Percentiles rank a stretch among this genome's conserved stretches.
These are phyloP conservation scores for Empidonax alnorum DNA, from an alignment of 2,113 vertebrate genomes.

Conservation along the genomic window DNA sequence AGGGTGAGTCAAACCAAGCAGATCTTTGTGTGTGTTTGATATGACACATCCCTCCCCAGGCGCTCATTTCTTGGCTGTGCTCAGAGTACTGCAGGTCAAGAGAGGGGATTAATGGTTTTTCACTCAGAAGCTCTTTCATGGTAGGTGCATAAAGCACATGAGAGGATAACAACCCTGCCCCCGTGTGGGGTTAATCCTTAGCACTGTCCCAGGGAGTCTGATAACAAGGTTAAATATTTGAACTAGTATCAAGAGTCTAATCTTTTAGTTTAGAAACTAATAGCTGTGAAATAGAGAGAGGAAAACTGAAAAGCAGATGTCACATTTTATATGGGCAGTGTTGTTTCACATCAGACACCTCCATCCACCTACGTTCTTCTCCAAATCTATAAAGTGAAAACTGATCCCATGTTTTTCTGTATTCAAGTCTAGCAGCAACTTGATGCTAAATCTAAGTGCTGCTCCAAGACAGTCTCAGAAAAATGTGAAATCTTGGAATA, in stretches of 20 bases:
- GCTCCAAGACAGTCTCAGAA: neutral
- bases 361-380: neutral
- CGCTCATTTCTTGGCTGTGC: neutral
- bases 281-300: neutral
- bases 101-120: neutral
- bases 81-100: neutral
- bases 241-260: neutral
- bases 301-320: neutral
- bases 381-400: neutral
- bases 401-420: neutral
- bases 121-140: neutral
- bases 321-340: neutral
- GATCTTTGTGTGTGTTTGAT: neutral
- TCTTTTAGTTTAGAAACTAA: neutral
- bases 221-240: neutral
- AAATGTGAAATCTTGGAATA: neutral
- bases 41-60: neutral
- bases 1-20: neutral
- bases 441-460: neutral
- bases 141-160: neutral
- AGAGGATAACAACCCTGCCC: accelerated
- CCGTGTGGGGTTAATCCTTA: accelerated
- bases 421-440: neutral
- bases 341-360: neutral
- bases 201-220: neutral